Conservation (phyloP, 2,113 vertebrate genomes). For the Perca fluviatilis region DNA sequence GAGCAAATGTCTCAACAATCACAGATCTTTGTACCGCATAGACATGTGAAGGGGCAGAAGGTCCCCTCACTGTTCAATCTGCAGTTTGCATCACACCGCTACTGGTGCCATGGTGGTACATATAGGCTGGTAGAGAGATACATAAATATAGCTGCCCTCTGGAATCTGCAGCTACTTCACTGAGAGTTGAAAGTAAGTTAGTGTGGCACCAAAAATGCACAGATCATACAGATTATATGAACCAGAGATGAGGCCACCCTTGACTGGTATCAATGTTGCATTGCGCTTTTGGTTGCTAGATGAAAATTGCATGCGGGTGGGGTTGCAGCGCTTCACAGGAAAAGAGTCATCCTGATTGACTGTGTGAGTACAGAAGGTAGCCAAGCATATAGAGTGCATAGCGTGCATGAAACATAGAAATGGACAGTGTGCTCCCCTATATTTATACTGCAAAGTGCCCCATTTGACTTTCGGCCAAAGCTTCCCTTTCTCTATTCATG, state of each 20-base stretch:
- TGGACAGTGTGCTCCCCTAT: not conserved
- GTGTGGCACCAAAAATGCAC: constrained; percentile 31
- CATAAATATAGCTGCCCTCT: constrained; percentile 34
- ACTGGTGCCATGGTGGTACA: constrained; percentile 41
- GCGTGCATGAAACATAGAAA: constrained; percentile 1
- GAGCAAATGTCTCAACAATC: constrained; percentile 10
- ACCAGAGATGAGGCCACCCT: constrained; percentile 39
- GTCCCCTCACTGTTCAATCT: constrained; percentile 32
- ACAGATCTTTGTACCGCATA: constrained; percentile 8
- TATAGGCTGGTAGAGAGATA: constrained; percentile 31
- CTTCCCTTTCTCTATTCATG: constrained; percentile 5
- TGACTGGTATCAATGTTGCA: constrained; percentile 27
- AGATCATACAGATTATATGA: constrained; percentile 48
- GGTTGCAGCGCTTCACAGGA: not conserved
- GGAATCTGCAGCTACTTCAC: constrained; percentile 39
- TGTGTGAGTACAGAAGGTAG: constrained; percentile 9
- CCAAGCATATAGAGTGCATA: not conserved
- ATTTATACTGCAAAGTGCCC: constrained; percentile 8
- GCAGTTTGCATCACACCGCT: constrained; percentile 48
- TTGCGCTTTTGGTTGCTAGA: constrained; percentile 37
- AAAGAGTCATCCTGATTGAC: not conserved
- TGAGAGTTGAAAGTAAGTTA: constrained; percentile 26
- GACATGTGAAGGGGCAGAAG: constrained; percentile 29
- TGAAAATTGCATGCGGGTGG: constrained; percentile 27
- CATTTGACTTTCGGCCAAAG: not conserved